Conservation (phyloP, 2,797 vertebrate species). For the Antrozous pallidus region DNA sequence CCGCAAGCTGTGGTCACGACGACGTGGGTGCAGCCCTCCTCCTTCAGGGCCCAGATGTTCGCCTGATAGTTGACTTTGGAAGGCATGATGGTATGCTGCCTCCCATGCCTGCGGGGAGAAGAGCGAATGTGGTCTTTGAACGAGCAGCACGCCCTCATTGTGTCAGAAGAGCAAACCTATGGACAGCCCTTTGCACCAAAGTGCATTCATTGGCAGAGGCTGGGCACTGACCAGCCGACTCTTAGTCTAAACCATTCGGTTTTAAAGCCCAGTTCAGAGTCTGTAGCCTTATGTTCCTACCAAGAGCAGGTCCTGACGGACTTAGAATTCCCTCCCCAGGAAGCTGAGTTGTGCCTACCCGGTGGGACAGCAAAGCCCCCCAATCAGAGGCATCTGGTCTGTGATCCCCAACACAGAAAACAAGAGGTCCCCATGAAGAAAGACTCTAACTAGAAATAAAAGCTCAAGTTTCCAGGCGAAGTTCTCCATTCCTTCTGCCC, state of each 20-base stretch:
- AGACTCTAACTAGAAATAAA: neutral
- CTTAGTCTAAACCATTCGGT: neutral
- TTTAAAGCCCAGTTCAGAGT: neutral
- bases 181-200: neutral
- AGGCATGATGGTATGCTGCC: slow-evolving; percentile 94
- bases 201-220: neutral
- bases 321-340: neutral
- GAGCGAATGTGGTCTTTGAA: neutral
- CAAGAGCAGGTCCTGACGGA: neutral
- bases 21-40: slow-evolving; percentile 94
- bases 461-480: neutral
- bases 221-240: neutral
- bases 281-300: neutral
- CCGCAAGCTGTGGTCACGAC: slow-evolving; percentile 96
- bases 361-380: no score
- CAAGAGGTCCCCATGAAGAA: neutral
- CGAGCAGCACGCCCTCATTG: neutral
- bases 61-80: slow-evolving; percentile 94
- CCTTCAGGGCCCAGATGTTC: slow-evolving; percentile 96
- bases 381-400: neutral
- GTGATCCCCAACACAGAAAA: neutral
- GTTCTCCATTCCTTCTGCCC: neutral
- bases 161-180: neutral
- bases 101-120: slow-evolving; percentile 88
- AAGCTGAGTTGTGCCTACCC: neutral